Evolutionary conservation across 2,888 invertebrate genomes (phyloP).

Genomic region (Parnassius orleans): DNA sequence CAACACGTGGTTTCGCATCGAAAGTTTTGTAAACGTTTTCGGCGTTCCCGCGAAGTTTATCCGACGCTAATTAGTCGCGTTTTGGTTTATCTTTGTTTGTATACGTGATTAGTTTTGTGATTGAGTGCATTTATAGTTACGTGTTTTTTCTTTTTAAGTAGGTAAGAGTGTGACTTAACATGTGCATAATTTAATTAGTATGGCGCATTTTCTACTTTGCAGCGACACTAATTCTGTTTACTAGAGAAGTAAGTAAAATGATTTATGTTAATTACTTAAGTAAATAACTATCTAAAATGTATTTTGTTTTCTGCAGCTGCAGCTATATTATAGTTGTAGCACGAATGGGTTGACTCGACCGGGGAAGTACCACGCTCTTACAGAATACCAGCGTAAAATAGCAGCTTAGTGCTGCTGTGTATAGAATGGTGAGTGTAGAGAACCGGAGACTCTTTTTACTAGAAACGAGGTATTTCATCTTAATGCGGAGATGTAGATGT

Average conservation of each 20-base stretch:
- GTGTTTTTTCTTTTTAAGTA: slow-evolving; percentile 34
- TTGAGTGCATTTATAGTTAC: slow-evolving; percentile 40
- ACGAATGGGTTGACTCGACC: too few relatives aligned
- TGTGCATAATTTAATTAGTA: slow-evolving; percentile 22
- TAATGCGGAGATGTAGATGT: too few relatives aligned
- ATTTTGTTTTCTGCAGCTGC: too few relatives aligned
- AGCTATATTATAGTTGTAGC: too few relatives aligned
- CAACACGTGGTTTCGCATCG: slow-evolving; percentile 61
- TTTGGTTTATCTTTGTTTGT: slow-evolving; percentile 48
- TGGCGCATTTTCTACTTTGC: slow-evolving; percentile 4
- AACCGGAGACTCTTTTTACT: too few relatives aligned
- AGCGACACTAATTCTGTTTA: neutral
- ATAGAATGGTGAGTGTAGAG: too few relatives aligned
- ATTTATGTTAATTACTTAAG: neutral
- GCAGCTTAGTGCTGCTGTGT: too few relatives aligned
- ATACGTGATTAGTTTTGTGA: slow-evolving; percentile 43
- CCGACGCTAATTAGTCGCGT: slow-evolving; percentile 37
- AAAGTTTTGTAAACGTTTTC: slow-evolving; percentile 56
- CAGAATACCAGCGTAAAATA: too few relatives aligned
- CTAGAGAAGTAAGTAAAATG: neutral
- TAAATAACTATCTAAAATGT: too few relatives aligned
- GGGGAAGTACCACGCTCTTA: too few relatives aligned
- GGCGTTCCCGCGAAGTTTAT: slow-evolving; percentile 52
- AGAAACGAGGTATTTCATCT: too few relatives aligned
- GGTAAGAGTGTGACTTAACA: slow-evolving; percentile 18